Base-by-base conservation (phyloP, 2,797 vertebrate genomes). In the Limosa lapponica region DNA sequence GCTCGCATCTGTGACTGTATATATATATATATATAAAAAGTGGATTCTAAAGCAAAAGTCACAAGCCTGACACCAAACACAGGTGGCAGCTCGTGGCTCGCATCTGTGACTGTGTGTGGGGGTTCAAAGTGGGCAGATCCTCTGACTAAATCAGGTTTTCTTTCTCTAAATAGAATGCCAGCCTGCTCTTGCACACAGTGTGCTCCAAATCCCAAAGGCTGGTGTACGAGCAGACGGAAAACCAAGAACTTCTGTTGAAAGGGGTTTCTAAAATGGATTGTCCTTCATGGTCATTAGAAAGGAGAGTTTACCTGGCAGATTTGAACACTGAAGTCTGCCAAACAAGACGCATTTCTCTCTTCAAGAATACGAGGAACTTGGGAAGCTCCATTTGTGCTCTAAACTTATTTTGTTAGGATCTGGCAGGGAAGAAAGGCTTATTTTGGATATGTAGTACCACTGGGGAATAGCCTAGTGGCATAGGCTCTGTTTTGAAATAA, bases 331-430 rank as follows among this genome's bases (percentile, higher is more conserved):
- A 46, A 39, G 16, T 59, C 25, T 90, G 75, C 36, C 46, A 57
- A 36, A 71, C 0, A 1, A 36, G 52, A 22, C 0, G 0, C 2
- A 0, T 43, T 75, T 16, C 27, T 32, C 22, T 2, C 2, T 5
- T 54, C 1, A 1, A 1, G 23, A 57, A 11, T 22, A 15, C 0
- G 3, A 82, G 46, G 36, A 65, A 37, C 25, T 8, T 23, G 25
- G 19, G 48, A 64, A 55, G 24, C 8, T 52, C 25, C 4, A 2
- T 24, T 89, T 61, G 43, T 55, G 24, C 17, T 51, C 46, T n/a
- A 2, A 82, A 43, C 25, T 72, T 25, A 6, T 2, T 75, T 82
- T 49, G 23, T 43, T 39, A 20, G 58, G 19, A 27, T 46, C 69
- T 82, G 73, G 8, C 36, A 44, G 58, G 62, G 58, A 70, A 39